Percentiles rank a stretch among this genome's conserved stretches.
phyloP scores from a whole-genome alignment of 2,797 vertebrate genomes.

The Leontopithecus rosalia region DNA sequence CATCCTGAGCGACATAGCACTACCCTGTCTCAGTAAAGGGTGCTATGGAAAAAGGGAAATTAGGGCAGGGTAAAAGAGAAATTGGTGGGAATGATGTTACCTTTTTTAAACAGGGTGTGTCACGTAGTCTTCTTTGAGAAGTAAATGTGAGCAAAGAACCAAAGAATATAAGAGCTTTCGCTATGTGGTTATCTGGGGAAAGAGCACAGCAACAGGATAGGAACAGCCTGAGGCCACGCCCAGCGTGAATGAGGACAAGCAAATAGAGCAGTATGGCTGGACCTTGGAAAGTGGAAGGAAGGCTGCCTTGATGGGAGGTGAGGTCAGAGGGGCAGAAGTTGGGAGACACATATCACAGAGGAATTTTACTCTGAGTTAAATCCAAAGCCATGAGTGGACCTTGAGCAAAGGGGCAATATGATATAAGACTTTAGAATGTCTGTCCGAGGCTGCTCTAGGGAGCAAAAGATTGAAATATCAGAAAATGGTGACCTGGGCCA shows the following conservation, averaged over 20 bases:
- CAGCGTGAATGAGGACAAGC: neutral
- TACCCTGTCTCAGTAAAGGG: neutral
- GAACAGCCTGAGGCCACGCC: neutral
- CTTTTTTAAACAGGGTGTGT: neutral
- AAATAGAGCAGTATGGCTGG: neutral
- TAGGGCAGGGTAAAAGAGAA: neutral
- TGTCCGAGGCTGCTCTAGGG: neutral
- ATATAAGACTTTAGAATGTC: neutral
- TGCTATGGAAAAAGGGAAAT: neutral
- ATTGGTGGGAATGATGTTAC: rapidly evolving
- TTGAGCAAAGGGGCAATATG: neutral
- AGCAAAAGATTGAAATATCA: neutral
- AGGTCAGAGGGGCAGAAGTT: neutral
- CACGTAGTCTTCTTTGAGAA: neutral
- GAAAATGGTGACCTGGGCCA: neutral
- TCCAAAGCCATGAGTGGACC: neutral
- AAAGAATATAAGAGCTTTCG: neutral
- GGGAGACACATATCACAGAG: rapidly evolving
- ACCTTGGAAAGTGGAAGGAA: neutral
- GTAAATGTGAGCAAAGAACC: neutral
- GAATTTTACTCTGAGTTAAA: neutral
- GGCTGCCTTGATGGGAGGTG: no score
- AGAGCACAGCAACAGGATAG: rapidly evolving
- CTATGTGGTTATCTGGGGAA: neutral
- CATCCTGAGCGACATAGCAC: rapidly evolving